These are phyloP conservation scores for Amyelois transitella DNA, from an alignment of 1,140 invertebrate genomes.

Conservation along the genomic window DNA sequence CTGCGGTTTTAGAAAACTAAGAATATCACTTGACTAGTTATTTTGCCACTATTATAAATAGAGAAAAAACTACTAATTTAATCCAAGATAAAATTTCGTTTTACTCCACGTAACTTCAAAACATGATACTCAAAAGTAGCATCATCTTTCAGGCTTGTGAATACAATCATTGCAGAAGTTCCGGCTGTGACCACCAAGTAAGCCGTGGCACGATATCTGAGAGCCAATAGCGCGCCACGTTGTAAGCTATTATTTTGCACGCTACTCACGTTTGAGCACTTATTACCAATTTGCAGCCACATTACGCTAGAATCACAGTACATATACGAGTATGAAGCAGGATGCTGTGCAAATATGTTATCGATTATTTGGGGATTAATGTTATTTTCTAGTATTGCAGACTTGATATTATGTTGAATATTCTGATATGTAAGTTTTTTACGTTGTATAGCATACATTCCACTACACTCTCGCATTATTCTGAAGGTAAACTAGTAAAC, in stretches of 20 bases:
- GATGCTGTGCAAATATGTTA: neutral
- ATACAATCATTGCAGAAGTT: slow-evolving; percentile 57
- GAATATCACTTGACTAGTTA: too few relatives aligned
- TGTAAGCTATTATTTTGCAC: slow-evolving; percentile 1
- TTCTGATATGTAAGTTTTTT: too few relatives aligned
- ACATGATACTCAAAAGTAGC: slow-evolving; percentile 73
- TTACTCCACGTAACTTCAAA: slow-evolving; percentile 87
- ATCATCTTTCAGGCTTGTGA: slow-evolving; percentile 53
- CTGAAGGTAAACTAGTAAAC: too few relatives aligned
- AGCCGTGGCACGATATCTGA: slow-evolving; percentile 62
- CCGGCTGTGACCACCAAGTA: slow-evolving; percentile 68
- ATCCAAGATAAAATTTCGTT: slow-evolving; percentile 89
- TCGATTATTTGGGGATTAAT: too few relatives aligned
- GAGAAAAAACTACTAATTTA: too few relatives aligned
- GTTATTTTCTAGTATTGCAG: too few relatives aligned
- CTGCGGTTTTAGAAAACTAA: too few relatives aligned
- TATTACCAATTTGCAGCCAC: neutral
- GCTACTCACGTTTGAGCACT: neutral
- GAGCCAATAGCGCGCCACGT: slow-evolving; percentile 21
- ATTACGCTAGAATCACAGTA: neutral
- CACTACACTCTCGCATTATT: too few relatives aligned
- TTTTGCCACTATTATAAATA: too few relatives aligned
- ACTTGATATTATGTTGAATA: too few relatives aligned
- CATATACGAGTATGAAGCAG: too few relatives aligned
- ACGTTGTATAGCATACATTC: too few relatives aligned